phyloP scores from a whole-genome alignment of 2,113 vertebrate species.

The Cyprinodon brontotheroides region DNA sequence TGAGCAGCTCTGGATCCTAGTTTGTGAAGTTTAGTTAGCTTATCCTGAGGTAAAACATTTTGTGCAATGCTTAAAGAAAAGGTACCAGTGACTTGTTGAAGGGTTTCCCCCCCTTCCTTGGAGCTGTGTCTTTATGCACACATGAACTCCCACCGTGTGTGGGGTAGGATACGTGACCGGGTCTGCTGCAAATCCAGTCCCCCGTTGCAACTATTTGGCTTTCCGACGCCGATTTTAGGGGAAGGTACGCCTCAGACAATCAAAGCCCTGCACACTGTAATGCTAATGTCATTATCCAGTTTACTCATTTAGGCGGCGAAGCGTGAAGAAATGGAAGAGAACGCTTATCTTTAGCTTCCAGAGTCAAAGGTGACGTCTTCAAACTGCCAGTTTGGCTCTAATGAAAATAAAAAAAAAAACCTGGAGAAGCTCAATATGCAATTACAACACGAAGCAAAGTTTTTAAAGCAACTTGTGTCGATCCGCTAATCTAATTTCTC shows the following conservation, averaged over 20 bases:
- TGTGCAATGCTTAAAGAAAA: slow-evolving; percentile 63
- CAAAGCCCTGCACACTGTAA: background rate
- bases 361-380: slow-evolving; percentile 12
- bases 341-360: slow-evolving; percentile 17
- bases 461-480: background rate
- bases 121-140: slow-evolving; percentile 30
- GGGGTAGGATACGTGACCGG: slow-evolving; percentile 26
- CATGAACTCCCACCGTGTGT: slow-evolving; percentile 26
- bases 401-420: background rate
- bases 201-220: slow-evolving; percentile 24
- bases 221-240: background rate
- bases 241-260: slow-evolving; percentile 2
- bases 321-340: slow-evolving; percentile 11
- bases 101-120: slow-evolving; percentile 13
- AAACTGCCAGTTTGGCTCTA: slow-evolving; percentile 12
- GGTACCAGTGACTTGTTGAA: slow-evolving; percentile 24
- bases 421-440: background rate
- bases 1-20: slow-evolving; percentile 39
- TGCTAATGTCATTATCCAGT: slow-evolving; percentile 1
- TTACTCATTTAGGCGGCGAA: slow-evolving; percentile 2
- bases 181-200: slow-evolving; percentile 52
- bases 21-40: slow-evolving; percentile 56
- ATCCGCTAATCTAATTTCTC: slow-evolving; percentile 19
- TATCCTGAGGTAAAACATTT: slow-evolving; percentile 74
- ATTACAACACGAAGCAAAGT: slow-evolving; percentile 1